Percentiles rank a stretch among this genome's conserved stretches.
These are phyloP conservation scores for Brachyhypopomus occidentalis DNA, from an alignment of 2,113 vertebrate genomes.

Conservation along the genomic window DNA sequence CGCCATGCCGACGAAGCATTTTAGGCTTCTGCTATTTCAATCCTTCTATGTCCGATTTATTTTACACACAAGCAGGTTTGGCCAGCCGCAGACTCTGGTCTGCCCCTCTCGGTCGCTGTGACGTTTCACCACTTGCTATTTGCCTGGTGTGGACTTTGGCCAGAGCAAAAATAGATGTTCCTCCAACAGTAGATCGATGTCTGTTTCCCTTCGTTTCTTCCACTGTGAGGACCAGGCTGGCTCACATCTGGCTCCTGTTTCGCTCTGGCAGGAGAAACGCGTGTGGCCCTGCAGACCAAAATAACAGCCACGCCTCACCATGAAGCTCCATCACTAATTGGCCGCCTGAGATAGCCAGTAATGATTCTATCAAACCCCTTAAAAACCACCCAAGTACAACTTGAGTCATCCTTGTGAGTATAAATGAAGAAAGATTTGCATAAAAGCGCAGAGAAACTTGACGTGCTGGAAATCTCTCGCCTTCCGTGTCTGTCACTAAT, in stretches of 20 bases:
- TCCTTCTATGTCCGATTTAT: constrained; percentile 27
- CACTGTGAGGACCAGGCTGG: constrained; percentile 24
- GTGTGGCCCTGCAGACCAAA: constrained; percentile 13
- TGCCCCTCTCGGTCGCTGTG: constrained; percentile 17
- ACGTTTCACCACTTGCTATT: constrained; percentile 31
- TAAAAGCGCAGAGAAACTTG: neutral
- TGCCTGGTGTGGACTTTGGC: constrained; percentile 34
- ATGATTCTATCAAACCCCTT: constrained; percentile 34
- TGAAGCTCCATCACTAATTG: neutral
- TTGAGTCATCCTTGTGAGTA: neutral
- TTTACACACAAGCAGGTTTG: constrained; percentile 39
- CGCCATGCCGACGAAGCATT: constrained; percentile 32
- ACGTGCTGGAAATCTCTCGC: neutral
- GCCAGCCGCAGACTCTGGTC: constrained; percentile 20
- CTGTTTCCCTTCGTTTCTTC: constrained; percentile 17
- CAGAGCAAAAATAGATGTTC: constrained; percentile 32
- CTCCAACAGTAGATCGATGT: constrained; percentile 44
- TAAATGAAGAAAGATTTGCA: neutral
- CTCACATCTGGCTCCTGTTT: constrained; percentile 38
- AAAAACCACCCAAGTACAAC: neutral
- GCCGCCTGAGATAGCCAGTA: constrained; percentile 2
- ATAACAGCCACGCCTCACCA: constrained; percentile 24
- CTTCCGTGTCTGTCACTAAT: neutral
- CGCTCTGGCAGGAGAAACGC: constrained; percentile 21
- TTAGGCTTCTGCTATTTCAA: constrained; percentile 35